These are phyloP conservation scores for Montifringilla adamsi DNA, from an alignment of 2,113 vertebrate genomes.

Conservation along the genomic window DNA sequence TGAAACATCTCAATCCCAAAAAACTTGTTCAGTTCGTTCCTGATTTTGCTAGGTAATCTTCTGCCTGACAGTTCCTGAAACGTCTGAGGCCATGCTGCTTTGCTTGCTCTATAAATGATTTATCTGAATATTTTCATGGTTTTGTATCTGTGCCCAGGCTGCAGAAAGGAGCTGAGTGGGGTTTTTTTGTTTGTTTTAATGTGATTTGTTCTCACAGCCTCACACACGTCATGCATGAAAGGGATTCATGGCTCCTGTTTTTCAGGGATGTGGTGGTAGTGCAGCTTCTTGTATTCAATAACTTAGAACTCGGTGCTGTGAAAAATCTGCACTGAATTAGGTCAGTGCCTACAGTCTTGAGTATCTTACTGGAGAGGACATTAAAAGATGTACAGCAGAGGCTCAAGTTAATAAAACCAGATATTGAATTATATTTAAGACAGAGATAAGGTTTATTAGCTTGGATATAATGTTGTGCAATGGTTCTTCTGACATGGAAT, in stretches of 20 bases:
- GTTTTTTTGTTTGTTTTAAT: neutral
- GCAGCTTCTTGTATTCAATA: neutral
- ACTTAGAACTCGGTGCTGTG: neutral
- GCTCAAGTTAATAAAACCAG: neutral
- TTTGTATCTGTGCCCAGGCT: neutral
- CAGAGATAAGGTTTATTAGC: neutral
- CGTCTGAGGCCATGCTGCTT: neutral
- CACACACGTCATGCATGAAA: neutral
- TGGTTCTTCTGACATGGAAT: neutral
- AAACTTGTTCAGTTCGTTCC: neutral
- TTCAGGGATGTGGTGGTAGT: neutral
- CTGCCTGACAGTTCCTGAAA: neutral
- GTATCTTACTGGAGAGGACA: neutral
- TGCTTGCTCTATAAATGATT: neutral
- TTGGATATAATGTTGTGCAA: neutral
- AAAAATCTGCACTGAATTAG: neutral
- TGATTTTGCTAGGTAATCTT: neutral
- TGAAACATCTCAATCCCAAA: neutral
- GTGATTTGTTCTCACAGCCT: neutral
- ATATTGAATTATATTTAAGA: neutral
- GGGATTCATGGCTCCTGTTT: neutral
- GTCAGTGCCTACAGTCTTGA: neutral
- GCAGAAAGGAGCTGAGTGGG: neutral
- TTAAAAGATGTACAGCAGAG: neutral
- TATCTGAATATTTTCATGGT: neutral